Evolutionary conservation across 2,888 invertebrate species (phyloP), one percentile per base, ranked within the genome.

Genomic region (Drosophila infuscata): DNA sequence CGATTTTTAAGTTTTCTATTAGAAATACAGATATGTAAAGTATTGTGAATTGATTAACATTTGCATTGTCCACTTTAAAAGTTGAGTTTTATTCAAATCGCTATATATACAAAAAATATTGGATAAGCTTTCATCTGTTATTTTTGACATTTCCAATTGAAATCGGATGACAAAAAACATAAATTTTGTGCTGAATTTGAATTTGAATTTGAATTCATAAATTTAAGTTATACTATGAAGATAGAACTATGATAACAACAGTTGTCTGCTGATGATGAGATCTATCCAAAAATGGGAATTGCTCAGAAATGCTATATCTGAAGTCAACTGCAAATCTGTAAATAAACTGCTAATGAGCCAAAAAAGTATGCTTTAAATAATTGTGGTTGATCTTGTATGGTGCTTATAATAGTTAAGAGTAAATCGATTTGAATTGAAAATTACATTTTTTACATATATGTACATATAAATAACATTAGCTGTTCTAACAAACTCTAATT

Each of bases 291-390:
- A n/a, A n/a, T 9, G n/a, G 38, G 8, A 17, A 38, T 38, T 17
- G 17, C 38, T 38, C 38, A 3, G 17, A 17, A 38, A 38, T 17
- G 36, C 17, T 2, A 25, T 3, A 25, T 25, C 25, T 3, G 25
- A 25, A 25, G 3, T 25, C 2, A 25, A 25, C 25, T 25, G 25
- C 25, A 25, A 25, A 25, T 25, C 25, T 25, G 25, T 2, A 25
- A 25, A 8, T 25, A 17, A 52, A 51, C 11, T 11, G 17, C 17
- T 3, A 25, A 7, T 20, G 30, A 12, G n/a, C 56, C 56, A 30
- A n/a, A 5, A 56, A 56, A 30, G n/a, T 30, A 15, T 56, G 38
- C 38, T 56, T 5, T 15, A 30, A 56, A 38, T 41, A 56, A 15
- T 15, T 29, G 15, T 15, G 20, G 4, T n/a, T 17, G 3, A 32